phyloP scores from a whole-genome alignment of 2,797 vertebrate species.

The Sebastes iracundus region DNA sequence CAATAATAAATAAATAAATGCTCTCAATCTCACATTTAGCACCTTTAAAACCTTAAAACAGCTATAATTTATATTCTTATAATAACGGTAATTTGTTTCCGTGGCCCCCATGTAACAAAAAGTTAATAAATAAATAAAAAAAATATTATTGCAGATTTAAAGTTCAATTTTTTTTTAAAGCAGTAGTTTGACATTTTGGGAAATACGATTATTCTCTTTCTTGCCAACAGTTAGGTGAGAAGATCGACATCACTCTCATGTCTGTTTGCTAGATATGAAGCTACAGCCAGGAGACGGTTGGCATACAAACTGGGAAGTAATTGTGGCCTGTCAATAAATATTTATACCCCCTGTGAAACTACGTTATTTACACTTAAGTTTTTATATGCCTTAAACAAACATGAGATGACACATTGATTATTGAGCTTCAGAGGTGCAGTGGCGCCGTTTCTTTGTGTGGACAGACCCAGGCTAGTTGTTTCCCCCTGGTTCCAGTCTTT shows the following conservation, averaged over 20 bases:
- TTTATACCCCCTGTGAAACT: background rate
- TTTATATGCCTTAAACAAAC: background rate
- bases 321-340: background rate
- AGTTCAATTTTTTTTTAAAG: background rate
- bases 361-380: background rate
- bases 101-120: background rate
- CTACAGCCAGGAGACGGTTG: too few species aligned
- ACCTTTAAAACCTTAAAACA: background rate
- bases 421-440: background rate
- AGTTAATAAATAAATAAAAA: background rate
- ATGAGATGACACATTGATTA: background rate
- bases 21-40: too few species aligned
- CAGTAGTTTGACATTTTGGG: background rate
- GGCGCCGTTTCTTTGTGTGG: background rate
- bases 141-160: background rate
- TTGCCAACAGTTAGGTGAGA: background rate
- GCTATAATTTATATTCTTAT: background rate
- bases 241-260: background rate
- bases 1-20: too few species aligned
- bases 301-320: background rate
- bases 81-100: background rate
- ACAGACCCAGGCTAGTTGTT: background rate
- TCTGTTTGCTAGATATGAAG: rapidly evolving
- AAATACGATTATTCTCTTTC: background rate
- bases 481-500: background rate